A percentile compares a stretch with the other conserved stretches of the same genome.
phyloP scores from a whole-genome alignment of 2,797 vertebrate species.

The Falco rusticolus region DNA sequence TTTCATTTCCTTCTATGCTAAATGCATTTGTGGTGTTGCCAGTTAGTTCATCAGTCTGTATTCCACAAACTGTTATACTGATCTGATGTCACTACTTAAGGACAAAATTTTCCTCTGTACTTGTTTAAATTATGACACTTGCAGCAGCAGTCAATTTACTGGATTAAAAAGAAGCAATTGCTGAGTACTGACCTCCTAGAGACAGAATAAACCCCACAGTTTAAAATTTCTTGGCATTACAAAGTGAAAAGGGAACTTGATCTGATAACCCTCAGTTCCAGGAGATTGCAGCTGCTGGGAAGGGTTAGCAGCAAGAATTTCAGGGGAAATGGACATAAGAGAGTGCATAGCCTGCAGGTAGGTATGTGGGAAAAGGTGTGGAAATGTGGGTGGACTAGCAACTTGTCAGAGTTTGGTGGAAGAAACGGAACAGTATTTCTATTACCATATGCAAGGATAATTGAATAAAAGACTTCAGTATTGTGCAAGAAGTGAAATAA shows the following conservation, averaged over 20 bases:
- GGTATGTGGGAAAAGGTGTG: neutral
- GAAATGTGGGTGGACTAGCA: neutral
- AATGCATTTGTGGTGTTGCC: neutral
- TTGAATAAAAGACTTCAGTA: neutral
- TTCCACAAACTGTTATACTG: conserved; percentile 26
- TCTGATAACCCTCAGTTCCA: neutral
- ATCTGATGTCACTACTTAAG: neutral
- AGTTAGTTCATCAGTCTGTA: neutral
- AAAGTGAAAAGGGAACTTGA: neutral
- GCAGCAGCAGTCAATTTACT: neutral
- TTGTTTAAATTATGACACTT: neutral
- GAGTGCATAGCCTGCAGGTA: neutral
- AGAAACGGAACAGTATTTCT: neutral
- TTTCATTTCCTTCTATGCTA: conserved; percentile 40
- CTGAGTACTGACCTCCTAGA: neutral
- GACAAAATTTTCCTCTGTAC: neutral
- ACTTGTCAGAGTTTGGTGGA: neutral
- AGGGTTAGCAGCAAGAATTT: neutral
- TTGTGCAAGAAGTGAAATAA: neutral
- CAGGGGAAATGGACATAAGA: neutral
- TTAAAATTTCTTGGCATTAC: neutral
- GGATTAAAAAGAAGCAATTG: neutral
- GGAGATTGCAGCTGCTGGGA: neutral
- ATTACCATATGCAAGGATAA: neutral
- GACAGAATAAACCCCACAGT: neutral